Percentiles rank a stretch among this genome's conserved stretches.
phyloP scores from a whole-genome alignment of 2,888 invertebrate genomes.

The Nemotelus pantherinus region DNA sequence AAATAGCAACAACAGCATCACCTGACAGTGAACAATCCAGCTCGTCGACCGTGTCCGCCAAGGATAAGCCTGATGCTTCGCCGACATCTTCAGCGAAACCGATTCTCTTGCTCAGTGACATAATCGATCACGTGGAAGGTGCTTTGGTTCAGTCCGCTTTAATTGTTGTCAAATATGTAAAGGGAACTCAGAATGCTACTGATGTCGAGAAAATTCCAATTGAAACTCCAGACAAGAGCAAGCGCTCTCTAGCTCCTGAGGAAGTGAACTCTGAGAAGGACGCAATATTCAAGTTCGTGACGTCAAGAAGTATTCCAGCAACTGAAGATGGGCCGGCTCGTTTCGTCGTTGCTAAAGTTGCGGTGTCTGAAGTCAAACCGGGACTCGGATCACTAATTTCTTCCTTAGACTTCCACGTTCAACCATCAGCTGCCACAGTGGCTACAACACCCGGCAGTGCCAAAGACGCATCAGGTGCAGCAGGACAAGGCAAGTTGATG shows the following conservation, averaged over 20 bases:
- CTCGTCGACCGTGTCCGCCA: not conserved
- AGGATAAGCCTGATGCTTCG: slow-evolving; percentile 48
- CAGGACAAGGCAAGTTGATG: not conserved
- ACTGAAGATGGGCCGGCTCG: slow-evolving; percentile 56
- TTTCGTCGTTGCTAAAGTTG: slow-evolving; percentile 59
- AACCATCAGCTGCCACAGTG: not conserved
- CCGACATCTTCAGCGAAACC: slow-evolving; percentile 52
- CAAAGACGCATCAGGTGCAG: not conserved
- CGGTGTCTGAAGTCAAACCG: slow-evolving; percentile 49
- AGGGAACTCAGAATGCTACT: slow-evolving; percentile 53
- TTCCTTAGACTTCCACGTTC: slow-evolving; percentile 34
- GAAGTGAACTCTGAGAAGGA: not conserved
- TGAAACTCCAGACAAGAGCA: not conserved
- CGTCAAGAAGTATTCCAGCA: slow-evolving; percentile 50
- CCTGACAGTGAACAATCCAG: not conserved
- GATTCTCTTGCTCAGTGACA: slow-evolving; percentile 58
- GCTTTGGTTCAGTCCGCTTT: slow-evolving; percentile 59
- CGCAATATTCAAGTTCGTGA: slow-evolving; percentile 19
- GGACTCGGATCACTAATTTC: slow-evolving; percentile 46
- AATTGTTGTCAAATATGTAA: slow-evolving; percentile 53
- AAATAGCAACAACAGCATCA: not conserved
- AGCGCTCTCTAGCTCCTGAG: not conserved
- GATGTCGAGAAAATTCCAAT: slow-evolving; percentile 46
- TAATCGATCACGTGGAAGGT: slow-evolving; percentile 60
- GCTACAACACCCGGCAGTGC: not conserved